Conservation (phyloP, 1,140 invertebrate species). For the Panagrolaimus sp. region DNA sequence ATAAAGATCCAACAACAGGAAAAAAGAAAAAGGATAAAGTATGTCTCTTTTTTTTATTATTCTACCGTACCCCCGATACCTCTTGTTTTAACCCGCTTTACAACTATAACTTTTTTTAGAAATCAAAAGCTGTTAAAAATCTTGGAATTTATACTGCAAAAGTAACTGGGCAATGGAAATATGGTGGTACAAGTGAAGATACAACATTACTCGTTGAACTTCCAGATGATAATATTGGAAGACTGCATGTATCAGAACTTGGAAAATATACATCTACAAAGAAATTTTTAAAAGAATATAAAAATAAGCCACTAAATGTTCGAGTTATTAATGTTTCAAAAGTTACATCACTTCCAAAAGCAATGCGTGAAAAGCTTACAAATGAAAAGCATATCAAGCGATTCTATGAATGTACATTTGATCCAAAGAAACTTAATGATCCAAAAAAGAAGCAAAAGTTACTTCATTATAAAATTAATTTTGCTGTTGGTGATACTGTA, state of each 20-base stretch:
- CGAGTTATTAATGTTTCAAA: slow-evolving; percentile 41
- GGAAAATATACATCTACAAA: background rate
- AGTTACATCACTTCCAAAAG: background rate
- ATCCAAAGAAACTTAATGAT: background rate
- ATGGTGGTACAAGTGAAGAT: slow-evolving; percentile 24
- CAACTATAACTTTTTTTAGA: too few species aligned
- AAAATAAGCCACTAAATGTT: slow-evolving; percentile 37
- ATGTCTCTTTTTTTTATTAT: too few species aligned
- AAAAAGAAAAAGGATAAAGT: too few species aligned
- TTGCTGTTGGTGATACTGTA: background rate
- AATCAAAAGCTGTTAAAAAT: slow-evolving; percentile 36
- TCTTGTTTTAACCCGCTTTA: too few species aligned
- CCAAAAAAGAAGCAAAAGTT: background rate
- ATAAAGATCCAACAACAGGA: background rate
- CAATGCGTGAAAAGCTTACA: background rate
- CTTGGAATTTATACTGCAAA: slow-evolving; percentile 42
- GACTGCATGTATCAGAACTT: slow-evolving; percentile 46
- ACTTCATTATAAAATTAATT: background rate
- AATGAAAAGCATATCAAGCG: background rate
- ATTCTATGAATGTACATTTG: background rate
- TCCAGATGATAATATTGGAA: slow-evolving; percentile 42
- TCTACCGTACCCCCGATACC: too few species aligned
- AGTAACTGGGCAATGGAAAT: slow-evolving; percentile 40
- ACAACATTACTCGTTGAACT: slow-evolving; percentile 36
- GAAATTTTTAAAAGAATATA: slow-evolving; percentile 35